A percentile compares a stretch with the other conserved stretches of the same genome.
Evolutionary conservation across 1,140 invertebrate species (phyloP).

Genomic region (Euwallacea similis): DNA sequence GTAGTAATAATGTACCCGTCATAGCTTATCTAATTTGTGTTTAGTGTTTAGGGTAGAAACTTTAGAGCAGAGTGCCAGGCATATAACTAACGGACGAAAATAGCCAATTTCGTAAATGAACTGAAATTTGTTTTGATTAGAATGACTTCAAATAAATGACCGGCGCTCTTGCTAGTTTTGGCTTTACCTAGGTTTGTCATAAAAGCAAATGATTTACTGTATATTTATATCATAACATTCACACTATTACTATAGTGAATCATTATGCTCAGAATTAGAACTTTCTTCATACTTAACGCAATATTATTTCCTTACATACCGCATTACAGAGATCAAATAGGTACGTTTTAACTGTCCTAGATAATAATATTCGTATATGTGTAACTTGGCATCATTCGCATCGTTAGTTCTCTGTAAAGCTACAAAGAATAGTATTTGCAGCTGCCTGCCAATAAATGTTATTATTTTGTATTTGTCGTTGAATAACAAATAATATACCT

Average conservation of each 20-base stretch:
- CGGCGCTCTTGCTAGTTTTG: slow-evolving; percentile 41
- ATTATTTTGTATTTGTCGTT: slow-evolving; percentile 27
- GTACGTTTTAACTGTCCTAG: slow-evolving; percentile 49
- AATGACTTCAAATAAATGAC: not conserved
- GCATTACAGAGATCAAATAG: slow-evolving; percentile 52
- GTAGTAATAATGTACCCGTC: no score
- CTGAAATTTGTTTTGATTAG: no score
- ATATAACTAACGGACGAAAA: no score
- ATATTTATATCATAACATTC: not conserved
- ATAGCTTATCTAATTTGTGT: no score
- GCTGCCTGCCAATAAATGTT: slow-evolving; percentile 23
- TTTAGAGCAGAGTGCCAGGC: no score
- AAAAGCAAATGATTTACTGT: slow-evolving; percentile 21
- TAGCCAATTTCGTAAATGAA: no score
- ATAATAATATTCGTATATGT: slow-evolving; percentile 30
- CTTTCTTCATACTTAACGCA: slow-evolving; percentile 21
- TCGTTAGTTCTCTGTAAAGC: slow-evolving; percentile 23
- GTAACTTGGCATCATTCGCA: slow-evolving; percentile 27
- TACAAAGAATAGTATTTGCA: slow-evolving; percentile 9
- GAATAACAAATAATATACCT: slow-evolving; percentile 37
- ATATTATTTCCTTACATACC: slow-evolving; percentile 44
- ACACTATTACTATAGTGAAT: slow-evolving; percentile 12
- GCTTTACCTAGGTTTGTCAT: slow-evolving; percentile 48
- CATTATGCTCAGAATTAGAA: slow-evolving; percentile 10
- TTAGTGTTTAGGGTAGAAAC: no score